Base-by-base conservation (phyloP, 2,113 vertebrate genomes). In the Seriola dumerili region DNA sequence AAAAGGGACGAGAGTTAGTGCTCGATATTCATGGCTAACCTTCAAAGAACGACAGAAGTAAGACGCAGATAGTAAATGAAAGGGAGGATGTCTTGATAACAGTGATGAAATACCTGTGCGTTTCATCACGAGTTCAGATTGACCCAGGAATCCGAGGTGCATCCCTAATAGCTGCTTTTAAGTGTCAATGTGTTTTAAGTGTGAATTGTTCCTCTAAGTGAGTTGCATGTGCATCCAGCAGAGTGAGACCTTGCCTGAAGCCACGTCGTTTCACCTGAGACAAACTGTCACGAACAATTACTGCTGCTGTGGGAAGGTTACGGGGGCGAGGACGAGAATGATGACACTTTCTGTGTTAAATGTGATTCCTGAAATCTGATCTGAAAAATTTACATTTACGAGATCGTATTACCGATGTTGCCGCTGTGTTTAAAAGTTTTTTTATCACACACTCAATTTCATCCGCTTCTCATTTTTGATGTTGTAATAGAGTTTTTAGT, bases 351-450 rank as follows among this genome's bases (percentile, higher is more conserved):
- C 23, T 19, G 8, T 23, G 72, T 80, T 58, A 48, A 58, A 80
- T 58, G 5, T 21, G 34, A 55, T 23, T 55, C n/a, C 19, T 69
- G 76, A 78, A 78, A 78, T 59, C 40, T 50, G 29, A 68, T 34
- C 54, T 17, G 8, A 68, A 64, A 54, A 19, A 34, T 32, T 1
- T 8, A 10, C 2, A 55, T 55, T 42, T 36, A 64, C 21, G 10
- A 55, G 23, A 17, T 59, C 52, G 5, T 25, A 8, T 66, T 8
- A 6, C 11, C 29, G 19, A 19, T 8, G 9, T n/a, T 5, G 5
- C 23, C 25, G 21, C 21, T 21, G 8, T n/a, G 29, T 29, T 29
- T 54, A 1, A 52, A 19, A 52, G 2, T 3, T n/a, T 54, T 54
- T 10, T 54, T 13, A 50, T 50, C 46, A 19, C 16, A 19, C 2